phyloP scores from a whole-genome alignment of 2,113 vertebrate genomes.

The Sapajus apella region DNA sequence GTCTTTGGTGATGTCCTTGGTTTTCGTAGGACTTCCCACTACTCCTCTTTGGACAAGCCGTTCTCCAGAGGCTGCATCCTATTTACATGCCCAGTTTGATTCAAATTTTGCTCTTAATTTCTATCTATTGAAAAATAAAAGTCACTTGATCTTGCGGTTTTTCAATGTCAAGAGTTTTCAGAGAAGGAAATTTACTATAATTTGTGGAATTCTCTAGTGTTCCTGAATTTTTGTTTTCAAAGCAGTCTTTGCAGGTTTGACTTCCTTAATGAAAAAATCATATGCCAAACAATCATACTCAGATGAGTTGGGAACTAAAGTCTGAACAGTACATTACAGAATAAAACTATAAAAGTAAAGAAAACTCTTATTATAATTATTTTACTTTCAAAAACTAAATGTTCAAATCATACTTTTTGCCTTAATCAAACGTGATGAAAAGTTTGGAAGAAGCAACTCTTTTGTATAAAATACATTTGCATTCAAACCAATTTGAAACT shows the following conservation, averaged over 20 bases:
- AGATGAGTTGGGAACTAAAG: not conserved
- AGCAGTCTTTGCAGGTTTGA: not conserved
- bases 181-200: not conserved
- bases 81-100: not conserved
- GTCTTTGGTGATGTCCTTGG: not conserved
- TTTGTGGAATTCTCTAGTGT: not conserved
- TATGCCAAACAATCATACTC: not conserved
- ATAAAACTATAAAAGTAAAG: not conserved
- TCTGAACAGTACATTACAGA: not conserved
- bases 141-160: not conserved
- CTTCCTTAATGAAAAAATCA: not conserved
- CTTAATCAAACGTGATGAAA: not conserved
- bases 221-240: not conserved
- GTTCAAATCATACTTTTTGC: not conserved
- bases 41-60: not conserved
- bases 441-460: not conserved
- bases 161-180: conserved; percentile 22
- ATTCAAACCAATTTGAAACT: not conserved
- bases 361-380: not conserved
- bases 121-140: conserved; percentile 13
- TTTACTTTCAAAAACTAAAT: not conserved
- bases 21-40: not conserved
- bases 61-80: not conserved
- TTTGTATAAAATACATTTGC: conserved; percentile 1
- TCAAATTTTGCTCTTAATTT: not conserved